These are phyloP conservation scores for Chiridota heheva DNA, from an alignment of 35 echinoderm and acorn worm species.

Conservation along the genomic window DNA sequence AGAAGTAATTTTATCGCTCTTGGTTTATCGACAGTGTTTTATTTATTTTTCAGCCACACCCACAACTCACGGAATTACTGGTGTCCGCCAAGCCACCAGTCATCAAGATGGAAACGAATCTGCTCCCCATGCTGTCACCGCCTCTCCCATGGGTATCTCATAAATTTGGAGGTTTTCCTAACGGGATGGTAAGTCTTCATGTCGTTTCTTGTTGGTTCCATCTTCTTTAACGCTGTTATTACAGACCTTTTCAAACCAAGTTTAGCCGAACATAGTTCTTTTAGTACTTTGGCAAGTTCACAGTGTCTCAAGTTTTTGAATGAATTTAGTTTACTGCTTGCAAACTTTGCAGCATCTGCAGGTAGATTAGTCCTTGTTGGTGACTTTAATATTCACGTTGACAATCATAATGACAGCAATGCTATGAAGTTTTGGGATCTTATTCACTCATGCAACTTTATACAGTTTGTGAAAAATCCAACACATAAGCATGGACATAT, in stretches of 20 bases:
- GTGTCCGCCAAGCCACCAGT: conserved; percentile 72
- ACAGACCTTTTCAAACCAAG: no score
- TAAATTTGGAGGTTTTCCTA: conserved; percentile 80
- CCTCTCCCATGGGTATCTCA: conserved; percentile 82
- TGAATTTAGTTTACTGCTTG: background rate
- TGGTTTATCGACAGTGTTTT: background rate
- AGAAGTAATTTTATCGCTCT: background rate
- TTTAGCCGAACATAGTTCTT: no score
- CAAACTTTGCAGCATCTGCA: background rate
- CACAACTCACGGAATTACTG: conserved; percentile 60
- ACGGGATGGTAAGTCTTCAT: conserved; percentile 17
- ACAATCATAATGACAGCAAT: no score
- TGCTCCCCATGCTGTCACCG: conserved; percentile 84
- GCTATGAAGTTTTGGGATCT: no score
- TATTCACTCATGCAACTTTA: no score
- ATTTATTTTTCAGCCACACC: conserved; percentile 50
- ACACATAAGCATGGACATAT: no score
- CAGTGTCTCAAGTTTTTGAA: background rate
- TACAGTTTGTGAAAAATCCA: no score
- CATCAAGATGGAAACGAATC: conserved; percentile 76
- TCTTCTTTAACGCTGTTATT: background rate
- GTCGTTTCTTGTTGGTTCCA: background rate
- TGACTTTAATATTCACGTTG: no score
- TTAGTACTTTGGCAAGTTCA: no score
- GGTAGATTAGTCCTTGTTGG: no score